phyloP scores from a whole-genome alignment of 1,140 invertebrate species.

The Pomacea maculata region DNA sequence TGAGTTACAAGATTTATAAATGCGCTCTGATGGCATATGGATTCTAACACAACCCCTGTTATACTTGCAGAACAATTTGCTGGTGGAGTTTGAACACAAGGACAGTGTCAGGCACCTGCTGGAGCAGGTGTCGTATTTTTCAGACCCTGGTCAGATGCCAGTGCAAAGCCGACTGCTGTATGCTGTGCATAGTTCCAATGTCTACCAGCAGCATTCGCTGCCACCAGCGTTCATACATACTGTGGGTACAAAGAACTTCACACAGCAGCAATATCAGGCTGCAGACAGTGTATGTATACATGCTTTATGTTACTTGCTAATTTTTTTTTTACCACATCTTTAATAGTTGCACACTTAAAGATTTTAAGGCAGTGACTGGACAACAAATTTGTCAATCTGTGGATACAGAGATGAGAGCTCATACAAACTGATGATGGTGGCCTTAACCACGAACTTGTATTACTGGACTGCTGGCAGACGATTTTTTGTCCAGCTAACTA shows the following conservation, averaged over 20 bases:
- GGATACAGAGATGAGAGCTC: too few relatives aligned
- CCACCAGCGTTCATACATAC: not conserved
- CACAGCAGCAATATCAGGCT: not conserved
- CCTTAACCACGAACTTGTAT: too few relatives aligned
- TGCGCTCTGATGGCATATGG: too few relatives aligned
- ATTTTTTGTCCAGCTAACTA: too few relatives aligned
- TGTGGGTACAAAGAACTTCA: not conserved
- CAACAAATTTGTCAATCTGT: too few relatives aligned
- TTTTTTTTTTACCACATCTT: not conserved
- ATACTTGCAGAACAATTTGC: constrained; percentile 7
- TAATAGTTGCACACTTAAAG: too few relatives aligned
- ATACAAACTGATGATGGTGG: too few relatives aligned
- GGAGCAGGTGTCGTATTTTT: not conserved
- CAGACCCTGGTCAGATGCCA: not conserved
- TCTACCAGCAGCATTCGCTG: not conserved
- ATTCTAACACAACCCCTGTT: not conserved
- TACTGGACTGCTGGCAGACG: too few relatives aligned
- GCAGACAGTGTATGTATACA: constrained; percentile 12
- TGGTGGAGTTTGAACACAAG: constrained; percentile 12
- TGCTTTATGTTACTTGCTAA: not conserved
- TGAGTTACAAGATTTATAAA: too few relatives aligned
- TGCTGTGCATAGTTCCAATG: not conserved
- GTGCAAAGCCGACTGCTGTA: constrained; percentile 16
- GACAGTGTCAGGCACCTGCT: not conserved
- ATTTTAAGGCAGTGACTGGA: too few relatives aligned